Percentiles rank a stretch among this genome's conserved stretches.
Evolutionary conservation across 2,797 vertebrate genomes (phyloP).

Genomic region (Tympanoctomys barrerae): DNA sequence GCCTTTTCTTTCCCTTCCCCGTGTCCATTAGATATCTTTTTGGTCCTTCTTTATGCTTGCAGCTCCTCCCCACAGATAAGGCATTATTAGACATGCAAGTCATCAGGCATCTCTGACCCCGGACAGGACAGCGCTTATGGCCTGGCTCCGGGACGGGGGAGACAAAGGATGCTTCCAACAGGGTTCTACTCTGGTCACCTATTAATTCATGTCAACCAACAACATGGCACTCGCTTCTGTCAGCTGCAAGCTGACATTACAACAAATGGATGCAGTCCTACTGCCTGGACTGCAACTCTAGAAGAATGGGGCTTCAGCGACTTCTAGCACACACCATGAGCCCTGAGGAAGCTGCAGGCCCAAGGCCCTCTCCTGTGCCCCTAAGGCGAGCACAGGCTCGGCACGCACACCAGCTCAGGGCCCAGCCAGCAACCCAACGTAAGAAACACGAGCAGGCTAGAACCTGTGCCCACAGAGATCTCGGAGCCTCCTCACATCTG

Average conservation of each 20-base stretch:
- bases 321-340: neutral
- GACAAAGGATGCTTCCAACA: neutral
- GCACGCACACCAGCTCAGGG: no score
- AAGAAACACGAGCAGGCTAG: neutral
- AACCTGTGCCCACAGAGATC: neutral
- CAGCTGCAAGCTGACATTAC: neutral
- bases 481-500: conserved; percentile 30
- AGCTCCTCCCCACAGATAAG: no score
- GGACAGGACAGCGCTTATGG: neutral
- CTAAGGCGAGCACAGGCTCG: neutral
- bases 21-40: no score
- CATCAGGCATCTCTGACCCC: neutral
- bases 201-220: conserved; percentile 16
- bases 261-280: neutral
- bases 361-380: neutral
- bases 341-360: neutral
- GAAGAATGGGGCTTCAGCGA: neutral
- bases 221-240: neutral
- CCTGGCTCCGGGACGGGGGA: neutral
- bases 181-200: neutral
- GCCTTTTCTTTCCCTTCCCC: neutral
- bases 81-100: neutral
- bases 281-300: neutral
- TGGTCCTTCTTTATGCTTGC: no score
- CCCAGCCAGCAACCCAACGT: neutral